Base-by-base conservation (phyloP, 1,140 invertebrate species). In the Drosophila pruinosa region DNA sequence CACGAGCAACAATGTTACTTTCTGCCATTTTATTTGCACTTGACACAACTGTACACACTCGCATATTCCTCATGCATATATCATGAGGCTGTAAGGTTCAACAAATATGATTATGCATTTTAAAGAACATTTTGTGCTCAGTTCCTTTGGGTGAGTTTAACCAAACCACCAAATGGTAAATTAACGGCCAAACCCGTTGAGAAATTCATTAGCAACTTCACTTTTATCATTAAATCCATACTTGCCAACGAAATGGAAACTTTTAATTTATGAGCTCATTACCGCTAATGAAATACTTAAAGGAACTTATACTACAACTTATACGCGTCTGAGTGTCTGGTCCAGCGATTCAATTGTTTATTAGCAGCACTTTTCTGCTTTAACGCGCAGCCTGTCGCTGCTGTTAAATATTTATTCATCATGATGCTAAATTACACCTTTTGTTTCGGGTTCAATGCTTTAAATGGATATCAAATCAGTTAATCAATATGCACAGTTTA, bases 11-110 rank as follows among this genome's bases (percentile, higher is more conserved):
- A 78, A 75, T 72, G 62, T 75, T 62, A 43, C 38, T 56, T 67
- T 34, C 62, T 39, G 76, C 70, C 79, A 82, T 82, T 82, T 83
- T 83, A 79, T 83, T 82, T 82, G 75, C 79, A 82, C 61, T 83
- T 73, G 79, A 79, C 80, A 79, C 74, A 64, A 48, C 28, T 58
- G 39, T 47, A 62, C 36, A 34, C 22, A 34, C 45, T 45, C 24
- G 6, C 8, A 38, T n/a, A 64, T 47, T 24, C 39, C 50, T 71
- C 43, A 50, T 50, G 59, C 52, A 71, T 41, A 50, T 54, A 54
- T 36, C 47, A 63, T 63, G 57, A 59, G 57, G 17, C 36, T 48
- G 43, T 15, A 59, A 59, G 48, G 43, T 59, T 59, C 43, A 48
- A 48, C 26, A 28, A 47, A 59, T 45, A 45, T 58, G 8, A 43